These are phyloP conservation scores for Ernsta delagoae DNA, from an alignment of 2,888 invertebrate species.

Conservation along the genomic window DNA sequence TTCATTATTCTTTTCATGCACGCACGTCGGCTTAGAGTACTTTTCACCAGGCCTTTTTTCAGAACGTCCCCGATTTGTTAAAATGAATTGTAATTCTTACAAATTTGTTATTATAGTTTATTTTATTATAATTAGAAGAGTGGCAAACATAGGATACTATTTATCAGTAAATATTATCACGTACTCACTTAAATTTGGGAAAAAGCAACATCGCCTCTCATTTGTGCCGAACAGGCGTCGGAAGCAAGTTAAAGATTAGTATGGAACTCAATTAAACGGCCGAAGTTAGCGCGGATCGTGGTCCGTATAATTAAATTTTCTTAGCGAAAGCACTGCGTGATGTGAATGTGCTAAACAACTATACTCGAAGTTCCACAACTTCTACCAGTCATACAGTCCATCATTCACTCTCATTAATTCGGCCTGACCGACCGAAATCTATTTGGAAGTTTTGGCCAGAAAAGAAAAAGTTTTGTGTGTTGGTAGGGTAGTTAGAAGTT, in stretches of 20 bases:
- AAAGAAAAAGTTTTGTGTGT: slow-evolving; percentile 23
- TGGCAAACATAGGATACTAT: too few species aligned
- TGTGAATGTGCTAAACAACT: slow-evolving; percentile 52
- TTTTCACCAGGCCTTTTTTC: too few species aligned
- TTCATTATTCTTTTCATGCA: too few species aligned
- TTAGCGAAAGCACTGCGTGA: slow-evolving; percentile 69
- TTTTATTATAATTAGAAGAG: too few species aligned
- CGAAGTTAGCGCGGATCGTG: slow-evolving; percentile 69
- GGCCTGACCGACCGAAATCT: slow-evolving; percentile 11
- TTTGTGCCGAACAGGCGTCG: not conserved
- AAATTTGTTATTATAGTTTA: too few species aligned
- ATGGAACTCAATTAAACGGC: slow-evolving; percentile 75
- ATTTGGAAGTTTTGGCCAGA: slow-evolving; percentile 15
- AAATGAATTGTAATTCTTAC: too few species aligned
- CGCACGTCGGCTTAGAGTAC: too few species aligned
- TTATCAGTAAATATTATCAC: too few species aligned
- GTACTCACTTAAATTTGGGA: too few species aligned
- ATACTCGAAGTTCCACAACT: slow-evolving; percentile 7
- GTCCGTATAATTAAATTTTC: slow-evolving; percentile 78
- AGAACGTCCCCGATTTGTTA: too few species aligned
- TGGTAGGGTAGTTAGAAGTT: slow-evolving; percentile 10
- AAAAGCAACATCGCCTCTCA: too few species aligned
- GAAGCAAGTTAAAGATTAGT: slow-evolving; percentile 72
- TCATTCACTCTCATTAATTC: slow-evolving; percentile 12
- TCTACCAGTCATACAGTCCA: slow-evolving; percentile 1